Percentiles rank a stretch among this genome's conserved stretches.
These are phyloP conservation scores for Poecilia picta DNA, from an alignment of 2,797 vertebrate genomes.

Conservation along the genomic window DNA sequence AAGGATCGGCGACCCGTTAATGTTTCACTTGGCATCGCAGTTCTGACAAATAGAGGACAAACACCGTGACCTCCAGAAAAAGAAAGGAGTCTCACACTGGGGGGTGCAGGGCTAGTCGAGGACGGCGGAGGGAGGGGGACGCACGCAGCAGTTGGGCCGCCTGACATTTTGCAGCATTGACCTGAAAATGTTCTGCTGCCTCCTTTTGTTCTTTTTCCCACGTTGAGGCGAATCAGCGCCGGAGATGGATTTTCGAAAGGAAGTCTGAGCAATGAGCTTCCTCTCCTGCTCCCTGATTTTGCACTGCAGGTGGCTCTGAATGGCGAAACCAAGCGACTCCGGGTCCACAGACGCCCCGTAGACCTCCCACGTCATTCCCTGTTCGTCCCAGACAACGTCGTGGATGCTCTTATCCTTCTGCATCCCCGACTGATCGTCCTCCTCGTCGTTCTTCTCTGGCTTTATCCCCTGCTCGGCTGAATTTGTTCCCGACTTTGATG, in stretches of 20 bases:
- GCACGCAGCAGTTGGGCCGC: slow-evolving; percentile 92
- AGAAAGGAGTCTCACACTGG: slow-evolving; percentile 43
- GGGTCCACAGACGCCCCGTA: slow-evolving; percentile 96
- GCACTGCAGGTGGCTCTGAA: slow-evolving; percentile 97
- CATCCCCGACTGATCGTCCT: slow-evolving; percentile 55
- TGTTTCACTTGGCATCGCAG: slow-evolving; percentile 62
- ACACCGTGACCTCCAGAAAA: slow-evolving; percentile 55
- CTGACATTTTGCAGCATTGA: slow-evolving; percentile 95
- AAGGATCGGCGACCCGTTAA: slow-evolving; percentile 50
- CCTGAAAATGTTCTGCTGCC: slow-evolving; percentile 91
- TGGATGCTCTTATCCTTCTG: slow-evolving; percentile 81
- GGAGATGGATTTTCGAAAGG: slow-evolving; percentile 88
- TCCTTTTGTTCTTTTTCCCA: slow-evolving; percentile 88
- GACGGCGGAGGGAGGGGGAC: slow-evolving; percentile 89
- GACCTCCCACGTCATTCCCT: slow-evolving; percentile 99
- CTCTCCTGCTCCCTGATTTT: slow-evolving; percentile 97
- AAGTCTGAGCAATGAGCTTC: slow-evolving; percentile 83
- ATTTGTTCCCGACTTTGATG: slow-evolving; percentile 37
- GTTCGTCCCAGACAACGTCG: slow-evolving; percentile 97
- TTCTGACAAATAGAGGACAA: slow-evolving; percentile 55
- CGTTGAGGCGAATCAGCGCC: slow-evolving; percentile 71
- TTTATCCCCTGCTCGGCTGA: slow-evolving; percentile 43
- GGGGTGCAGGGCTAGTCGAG: slow-evolving; percentile 78
- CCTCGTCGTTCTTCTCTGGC: slow-evolving; percentile 69
- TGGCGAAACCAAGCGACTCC: slow-evolving; percentile 94